Conservation (phyloP, 2,888 invertebrate species). For the Rhingia campestris region DNA sequence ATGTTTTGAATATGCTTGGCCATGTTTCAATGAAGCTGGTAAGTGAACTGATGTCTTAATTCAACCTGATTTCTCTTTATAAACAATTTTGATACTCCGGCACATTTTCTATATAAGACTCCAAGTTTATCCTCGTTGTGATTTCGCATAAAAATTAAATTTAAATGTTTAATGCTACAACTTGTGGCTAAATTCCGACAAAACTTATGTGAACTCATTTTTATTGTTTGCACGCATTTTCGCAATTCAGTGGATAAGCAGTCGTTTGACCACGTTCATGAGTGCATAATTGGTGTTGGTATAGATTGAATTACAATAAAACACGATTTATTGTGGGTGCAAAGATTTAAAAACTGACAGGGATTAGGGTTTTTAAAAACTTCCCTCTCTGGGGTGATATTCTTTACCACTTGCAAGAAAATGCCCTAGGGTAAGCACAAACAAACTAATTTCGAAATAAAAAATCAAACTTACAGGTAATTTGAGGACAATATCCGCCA, state of each 20-base stretch:
- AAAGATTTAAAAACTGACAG: too few relatives aligned
- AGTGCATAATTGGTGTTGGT: too few relatives aligned
- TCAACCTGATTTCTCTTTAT: slow-evolving; percentile 28
- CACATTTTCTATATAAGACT: slow-evolving; percentile 3
- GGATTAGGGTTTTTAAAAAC: too few relatives aligned
- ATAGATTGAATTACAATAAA: too few relatives aligned
- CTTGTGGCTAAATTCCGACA: slow-evolving; percentile 27
- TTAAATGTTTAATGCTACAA: slow-evolving; percentile 27
- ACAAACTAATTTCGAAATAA: too few relatives aligned
- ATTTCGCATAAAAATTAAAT: slow-evolving; percentile 46
- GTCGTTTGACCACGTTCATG: neutral
- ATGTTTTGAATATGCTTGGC: slow-evolving; percentile 1
- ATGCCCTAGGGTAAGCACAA: too few relatives aligned
- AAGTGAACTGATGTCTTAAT: slow-evolving; percentile 36
- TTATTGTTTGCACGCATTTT: slow-evolving; percentile 35
- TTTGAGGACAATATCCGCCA: too few relatives aligned
- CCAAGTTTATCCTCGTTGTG: slow-evolving; percentile 33
- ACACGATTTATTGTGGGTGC: too few relatives aligned
- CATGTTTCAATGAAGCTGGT: slow-evolving; percentile 24
- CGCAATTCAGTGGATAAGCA: slow-evolving; percentile 29
- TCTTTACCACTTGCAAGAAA: too few relatives aligned
- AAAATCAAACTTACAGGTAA: too few relatives aligned
- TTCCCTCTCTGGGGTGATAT: too few relatives aligned
- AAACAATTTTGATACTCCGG: slow-evolving; percentile 36
- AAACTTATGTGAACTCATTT: slow-evolving; percentile 38